Evolutionary conservation across 2,113 vertebrate species (phyloP).

Genomic region (Corydoras maculifer): DNA sequence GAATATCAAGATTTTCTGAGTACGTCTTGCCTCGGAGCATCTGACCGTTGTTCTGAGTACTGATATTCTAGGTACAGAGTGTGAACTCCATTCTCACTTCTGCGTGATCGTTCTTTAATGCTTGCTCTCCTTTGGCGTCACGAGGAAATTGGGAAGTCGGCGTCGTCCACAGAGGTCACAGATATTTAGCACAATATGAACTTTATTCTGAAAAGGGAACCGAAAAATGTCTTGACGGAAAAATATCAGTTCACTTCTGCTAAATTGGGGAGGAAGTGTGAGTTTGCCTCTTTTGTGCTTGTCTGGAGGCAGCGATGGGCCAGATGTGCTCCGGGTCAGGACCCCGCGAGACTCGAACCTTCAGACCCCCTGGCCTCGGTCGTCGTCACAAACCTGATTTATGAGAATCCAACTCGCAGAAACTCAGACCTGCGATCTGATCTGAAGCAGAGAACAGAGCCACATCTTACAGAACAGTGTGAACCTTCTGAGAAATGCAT

Average conservation of each 20-base stretch:
- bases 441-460: not conserved
- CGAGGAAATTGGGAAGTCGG: slow-evolving; percentile 10
- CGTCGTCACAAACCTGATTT: too few relatives aligned
- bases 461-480: not conserved
- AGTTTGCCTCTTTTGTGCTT: slow-evolving; percentile 6
- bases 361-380: too few relatives aligned
- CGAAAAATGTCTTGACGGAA: slow-evolving; percentile 38
- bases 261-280: slow-evolving; percentile 31
- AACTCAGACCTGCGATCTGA: too few relatives aligned
- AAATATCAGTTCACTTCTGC: slow-evolving; percentile 48
- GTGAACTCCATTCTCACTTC: slow-evolving; percentile 16
- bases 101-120: slow-evolving; percentile 1
- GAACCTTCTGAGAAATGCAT: slow-evolving; percentile 16
- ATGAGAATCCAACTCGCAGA: too few relatives aligned
- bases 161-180: slow-evolving; percentile 4
- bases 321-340: not conserved
- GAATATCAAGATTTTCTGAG: not conserved
- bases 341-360: not conserved
- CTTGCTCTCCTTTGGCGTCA: slow-evolving; percentile 13
- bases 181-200: slow-evolving; percentile 40
- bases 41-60: not conserved
- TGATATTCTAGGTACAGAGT: slow-evolving; percentile 17
- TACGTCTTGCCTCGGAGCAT: not conserved
- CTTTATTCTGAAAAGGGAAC: slow-evolving; percentile 44
- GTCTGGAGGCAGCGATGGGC: not conserved